phyloP scores from a whole-genome alignment of 2,113 vertebrate species.

The Gavialis gangeticus region DNA sequence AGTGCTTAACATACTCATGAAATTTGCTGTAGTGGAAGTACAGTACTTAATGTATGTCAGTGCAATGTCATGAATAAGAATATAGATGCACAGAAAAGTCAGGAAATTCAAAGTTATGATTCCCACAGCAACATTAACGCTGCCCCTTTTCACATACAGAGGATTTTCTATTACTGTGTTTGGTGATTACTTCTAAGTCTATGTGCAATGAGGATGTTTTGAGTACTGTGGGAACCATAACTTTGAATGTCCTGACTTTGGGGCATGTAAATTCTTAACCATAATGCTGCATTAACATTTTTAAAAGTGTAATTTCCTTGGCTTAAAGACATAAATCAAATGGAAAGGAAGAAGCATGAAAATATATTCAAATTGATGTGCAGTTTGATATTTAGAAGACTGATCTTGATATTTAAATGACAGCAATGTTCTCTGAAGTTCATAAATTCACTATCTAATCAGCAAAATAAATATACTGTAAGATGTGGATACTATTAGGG shows the following conservation, averaged over 20 bases:
- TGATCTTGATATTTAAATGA: not conserved
- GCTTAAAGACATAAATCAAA: not conserved
- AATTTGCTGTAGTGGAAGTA: slow-evolving; percentile 22
- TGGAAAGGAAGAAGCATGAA: not conserved
- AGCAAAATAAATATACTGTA: not conserved
- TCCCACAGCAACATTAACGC: slow-evolving; percentile 44
- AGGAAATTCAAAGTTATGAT: slow-evolving; percentile 26
- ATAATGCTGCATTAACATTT: not conserved
- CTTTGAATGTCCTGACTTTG: slow-evolving; percentile 14
- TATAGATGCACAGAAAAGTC: not conserved
- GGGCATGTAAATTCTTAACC: not conserved
- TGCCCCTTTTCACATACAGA: not conserved
- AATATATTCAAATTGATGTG: not conserved
- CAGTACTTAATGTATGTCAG: slow-evolving; percentile 19
- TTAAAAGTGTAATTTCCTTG: not conserved
- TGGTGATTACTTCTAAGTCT: slow-evolving; percentile 19
- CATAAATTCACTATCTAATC: not conserved
- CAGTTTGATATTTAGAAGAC: not conserved
- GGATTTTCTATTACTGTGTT: not conserved
- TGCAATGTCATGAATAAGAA: slow-evolving; percentile 12
- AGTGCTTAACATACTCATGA: slow-evolving; percentile 24
- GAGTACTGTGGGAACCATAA: not conserved
- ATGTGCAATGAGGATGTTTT: not conserved
- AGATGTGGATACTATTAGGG: not conserved
- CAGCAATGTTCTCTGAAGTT: not conserved